A percentile compares a stretch with the other conserved stretches of the same genome.
Evolutionary conservation across 2,888 invertebrate species (phyloP).

Genomic region (Colostygia pectinataria): DNA sequence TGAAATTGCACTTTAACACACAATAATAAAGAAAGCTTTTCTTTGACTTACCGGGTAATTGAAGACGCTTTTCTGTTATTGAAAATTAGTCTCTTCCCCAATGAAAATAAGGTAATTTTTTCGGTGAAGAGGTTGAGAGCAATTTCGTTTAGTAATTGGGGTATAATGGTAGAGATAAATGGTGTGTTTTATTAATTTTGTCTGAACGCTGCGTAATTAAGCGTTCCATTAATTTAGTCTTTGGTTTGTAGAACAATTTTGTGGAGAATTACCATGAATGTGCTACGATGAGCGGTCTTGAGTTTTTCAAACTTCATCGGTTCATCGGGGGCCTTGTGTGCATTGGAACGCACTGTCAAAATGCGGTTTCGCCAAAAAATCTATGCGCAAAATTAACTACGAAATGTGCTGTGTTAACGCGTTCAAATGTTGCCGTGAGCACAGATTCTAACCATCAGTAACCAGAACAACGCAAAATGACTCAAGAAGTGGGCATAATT

Average conservation of each 20-base stretch:
- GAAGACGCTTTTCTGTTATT: slow-evolving; percentile 1
- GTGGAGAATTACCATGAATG: background rate
- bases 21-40: slow-evolving; percentile 1
- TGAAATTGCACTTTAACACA: background rate
- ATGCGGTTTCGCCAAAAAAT: too few relatives aligned
- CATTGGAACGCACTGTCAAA: too few relatives aligned
- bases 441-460: too few relatives aligned
- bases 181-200: slow-evolving; percentile 26
- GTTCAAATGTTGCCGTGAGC: too few relatives aligned
- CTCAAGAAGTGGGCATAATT: too few relatives aligned
- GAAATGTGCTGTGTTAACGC: too few relatives aligned
- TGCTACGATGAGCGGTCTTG: too few relatives aligned
- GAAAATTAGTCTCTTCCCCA: slow-evolving; percentile 2
- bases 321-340: too few relatives aligned
- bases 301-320: too few relatives aligned
- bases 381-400: too few relatives aligned
- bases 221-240: slow-evolving; percentile 3
- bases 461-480: too few relatives aligned
- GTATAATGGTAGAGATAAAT: slow-evolving; percentile 31
- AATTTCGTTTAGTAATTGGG: slow-evolving; percentile 24
- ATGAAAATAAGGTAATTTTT: slow-evolving; percentile 8
- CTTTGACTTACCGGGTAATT: background rate
- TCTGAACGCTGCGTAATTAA: slow-evolving; percentile 25
- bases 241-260: background rate
- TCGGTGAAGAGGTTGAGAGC: slow-evolving; percentile 1